Percentiles rank a stretch among this genome's conserved stretches.
These are phyloP conservation scores for Platalea minor DNA, from an alignment of 2,797 vertebrate species.

Conservation along the genomic window DNA sequence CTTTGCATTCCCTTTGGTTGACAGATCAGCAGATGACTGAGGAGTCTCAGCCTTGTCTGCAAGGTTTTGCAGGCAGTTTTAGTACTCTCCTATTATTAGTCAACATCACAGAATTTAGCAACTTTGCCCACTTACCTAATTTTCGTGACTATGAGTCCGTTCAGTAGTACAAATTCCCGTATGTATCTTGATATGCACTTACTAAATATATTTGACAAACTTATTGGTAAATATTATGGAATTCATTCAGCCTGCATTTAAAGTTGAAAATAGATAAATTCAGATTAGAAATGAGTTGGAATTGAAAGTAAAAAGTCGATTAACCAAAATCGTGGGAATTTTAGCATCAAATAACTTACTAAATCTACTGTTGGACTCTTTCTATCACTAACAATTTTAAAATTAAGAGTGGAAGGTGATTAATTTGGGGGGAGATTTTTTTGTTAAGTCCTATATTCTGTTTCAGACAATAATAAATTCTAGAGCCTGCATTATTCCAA, in stretches of 20 bases:
- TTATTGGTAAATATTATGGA: rapidly evolving
- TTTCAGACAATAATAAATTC: neutral
- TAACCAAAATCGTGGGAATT: neutral
- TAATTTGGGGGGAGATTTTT: rapidly evolving
- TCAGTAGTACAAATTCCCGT: neutral
- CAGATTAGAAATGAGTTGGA: neutral
- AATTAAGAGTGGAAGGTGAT: neutral
- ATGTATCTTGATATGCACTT: neutral
- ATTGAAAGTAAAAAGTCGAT: neutral
- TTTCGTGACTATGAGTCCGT: neutral
- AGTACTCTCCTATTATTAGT: neutral
- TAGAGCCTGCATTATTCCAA: neutral
- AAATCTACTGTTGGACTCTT: neutral
- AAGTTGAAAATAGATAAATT: neutral
- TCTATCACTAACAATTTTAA: neutral
- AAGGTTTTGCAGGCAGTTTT: neutral
- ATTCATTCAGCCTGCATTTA: neutral
- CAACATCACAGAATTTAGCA: neutral
- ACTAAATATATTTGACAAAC: neutral
- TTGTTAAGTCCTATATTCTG: neutral
- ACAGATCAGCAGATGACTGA: neutral
- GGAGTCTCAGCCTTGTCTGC: neutral
- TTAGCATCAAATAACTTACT: neutral
- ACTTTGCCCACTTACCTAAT: neutral
- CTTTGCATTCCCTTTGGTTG: neutral